Conservation (phyloP, 2,113 vertebrate genomes). For the Rhynchomys soricoides region DNA sequence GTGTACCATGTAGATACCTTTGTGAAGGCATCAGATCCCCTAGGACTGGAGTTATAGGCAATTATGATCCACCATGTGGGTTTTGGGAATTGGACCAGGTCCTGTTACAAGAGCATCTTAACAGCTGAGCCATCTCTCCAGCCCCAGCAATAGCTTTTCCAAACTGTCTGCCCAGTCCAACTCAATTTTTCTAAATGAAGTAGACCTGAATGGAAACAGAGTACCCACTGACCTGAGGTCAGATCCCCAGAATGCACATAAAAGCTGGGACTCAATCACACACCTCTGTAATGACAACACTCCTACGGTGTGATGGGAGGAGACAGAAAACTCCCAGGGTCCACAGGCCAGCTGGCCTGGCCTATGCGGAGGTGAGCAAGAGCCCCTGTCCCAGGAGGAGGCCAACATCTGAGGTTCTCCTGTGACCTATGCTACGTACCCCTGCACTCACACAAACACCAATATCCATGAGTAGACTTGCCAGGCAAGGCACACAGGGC, state of each 20-base stretch:
- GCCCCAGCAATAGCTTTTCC: not conserved
- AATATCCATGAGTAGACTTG: not conserved
- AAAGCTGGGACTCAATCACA: not conserved
- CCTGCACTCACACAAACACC: not conserved
- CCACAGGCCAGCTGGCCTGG: not conserved
- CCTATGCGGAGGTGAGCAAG: not conserved
- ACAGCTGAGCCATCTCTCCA: not conserved
- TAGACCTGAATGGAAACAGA: not conserved
- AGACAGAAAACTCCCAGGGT: not conserved
- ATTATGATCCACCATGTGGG: not conserved
- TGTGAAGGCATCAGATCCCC: not conserved
- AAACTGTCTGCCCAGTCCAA: not conserved
- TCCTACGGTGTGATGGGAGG: not conserved
- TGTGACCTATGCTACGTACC: too few relatives aligned
- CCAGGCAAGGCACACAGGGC: not conserved
- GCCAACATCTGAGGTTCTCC: not conserved
- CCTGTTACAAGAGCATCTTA: not conserved
- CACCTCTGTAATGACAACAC: not conserved
- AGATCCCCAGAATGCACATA: not conserved
- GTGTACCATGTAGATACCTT: not conserved
- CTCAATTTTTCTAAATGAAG: slow-evolving; percentile 14
- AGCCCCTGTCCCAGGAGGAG: not conserved
- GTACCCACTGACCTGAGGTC: not conserved
- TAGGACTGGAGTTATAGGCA: not conserved
- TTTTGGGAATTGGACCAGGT: not conserved